Evolutionary conservation across 2,888 invertebrate species (phyloP).

Genomic region (Boloria euphrosyne): DNA sequence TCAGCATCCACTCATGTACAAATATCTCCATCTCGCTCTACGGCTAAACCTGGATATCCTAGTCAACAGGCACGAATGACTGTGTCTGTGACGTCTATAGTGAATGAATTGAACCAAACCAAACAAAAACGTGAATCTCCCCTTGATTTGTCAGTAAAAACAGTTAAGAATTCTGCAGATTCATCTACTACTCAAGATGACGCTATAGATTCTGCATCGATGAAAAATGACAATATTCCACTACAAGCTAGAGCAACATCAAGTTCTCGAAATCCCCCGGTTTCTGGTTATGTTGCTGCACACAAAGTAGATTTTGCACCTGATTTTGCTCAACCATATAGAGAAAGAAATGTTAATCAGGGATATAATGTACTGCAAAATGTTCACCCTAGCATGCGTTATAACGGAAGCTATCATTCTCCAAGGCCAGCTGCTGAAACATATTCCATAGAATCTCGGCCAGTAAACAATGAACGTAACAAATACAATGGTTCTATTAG

Average conservation of each 20-base stretch:
- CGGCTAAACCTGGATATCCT: conserved; percentile 65
- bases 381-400: conserved; percentile 56
- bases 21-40: conserved; percentile 65
- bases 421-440: conserved; percentile 57
- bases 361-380: conserved; percentile 53
- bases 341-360: conserved; percentile 61
- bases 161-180: conserved; percentile 93
- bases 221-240: conserved; percentile 63
- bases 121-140: conserved; percentile 88
- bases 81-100: conserved; percentile 74
- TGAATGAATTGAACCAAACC: conserved; percentile 76
- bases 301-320: conserved; percentile 91
- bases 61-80: conserved; percentile 75
- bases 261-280: conserved; percentile 53
- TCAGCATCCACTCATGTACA: conserved; percentile 59
- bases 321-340: conserved; percentile 83
- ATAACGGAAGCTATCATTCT: conserved; percentile 65
- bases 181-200: conserved; percentile 91
- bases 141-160: conserved; percentile 93
- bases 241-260: conserved; percentile 62
- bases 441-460: conserved; percentile 66
- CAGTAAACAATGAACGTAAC: conserved; percentile 60
- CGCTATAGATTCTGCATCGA: conserved; percentile 71
- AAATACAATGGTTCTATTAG: conserved; percentile 57
- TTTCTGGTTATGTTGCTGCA: conserved; percentile 65